phyloP scores from a whole-genome alignment of 2,888 invertebrate genomes.

The Sarcophaga caerulescens region DNA sequence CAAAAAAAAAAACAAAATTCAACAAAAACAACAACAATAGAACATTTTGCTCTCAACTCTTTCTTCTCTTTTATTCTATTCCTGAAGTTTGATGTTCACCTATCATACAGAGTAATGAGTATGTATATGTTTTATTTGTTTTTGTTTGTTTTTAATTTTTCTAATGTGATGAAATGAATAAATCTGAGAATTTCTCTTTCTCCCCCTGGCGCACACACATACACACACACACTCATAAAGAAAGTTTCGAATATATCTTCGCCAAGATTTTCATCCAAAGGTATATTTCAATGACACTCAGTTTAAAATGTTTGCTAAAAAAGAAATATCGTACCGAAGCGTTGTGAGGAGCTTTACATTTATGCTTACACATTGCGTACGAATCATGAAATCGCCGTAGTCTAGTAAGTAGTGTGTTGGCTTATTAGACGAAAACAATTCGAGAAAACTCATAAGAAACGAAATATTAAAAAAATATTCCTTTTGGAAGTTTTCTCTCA shows the following conservation, averaged over 20 bases:
- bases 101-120: constrained; percentile 28
- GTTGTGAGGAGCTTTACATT: too few relatives aligned
- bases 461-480: too few relatives aligned
- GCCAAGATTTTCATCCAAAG: not conserved
- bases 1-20: constrained; percentile 29
- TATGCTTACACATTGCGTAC: too few relatives aligned
- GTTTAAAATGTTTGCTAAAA: not conserved
- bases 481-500: too few relatives aligned
- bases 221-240: not conserved
- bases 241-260: constrained; percentile 7
- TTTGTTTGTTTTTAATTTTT: not conserved
- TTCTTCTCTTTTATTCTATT: constrained; percentile 2
- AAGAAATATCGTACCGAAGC: too few relatives aligned
- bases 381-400: too few relatives aligned
- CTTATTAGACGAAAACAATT: too few relatives aligned
- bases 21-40: constrained; percentile 49
- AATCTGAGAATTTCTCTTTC: not conserved
- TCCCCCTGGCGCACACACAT: too few relatives aligned
- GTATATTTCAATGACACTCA: constrained; percentile 4
- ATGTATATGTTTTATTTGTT: constrained; percentile 14
- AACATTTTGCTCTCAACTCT: constrained; percentile 36
- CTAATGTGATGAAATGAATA: not conserved
- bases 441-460: too few relatives aligned
- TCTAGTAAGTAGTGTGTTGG: too few relatives aligned
- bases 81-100: constrained; percentile 35